Conservation (phyloP, 2,888 invertebrate species). For the Diarsia brunnea region DNA sequence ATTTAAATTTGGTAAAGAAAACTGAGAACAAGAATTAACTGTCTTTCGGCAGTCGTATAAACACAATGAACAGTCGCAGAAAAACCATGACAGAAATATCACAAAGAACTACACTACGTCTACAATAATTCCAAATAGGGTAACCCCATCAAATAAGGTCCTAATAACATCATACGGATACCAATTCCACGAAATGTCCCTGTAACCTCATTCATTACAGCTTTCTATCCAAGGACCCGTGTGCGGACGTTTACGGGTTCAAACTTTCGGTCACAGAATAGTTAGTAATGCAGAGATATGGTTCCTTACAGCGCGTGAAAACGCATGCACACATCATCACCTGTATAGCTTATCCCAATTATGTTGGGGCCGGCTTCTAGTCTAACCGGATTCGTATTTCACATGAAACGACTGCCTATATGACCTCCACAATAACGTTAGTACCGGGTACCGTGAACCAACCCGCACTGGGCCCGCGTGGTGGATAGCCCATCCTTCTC, state of each 20-base stretch:
- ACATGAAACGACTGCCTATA: too few relatives aligned
- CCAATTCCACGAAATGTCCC: slow-evolving; percentile 36
- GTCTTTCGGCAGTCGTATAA: not conserved
- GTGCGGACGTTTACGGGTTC: slow-evolving; percentile 23
- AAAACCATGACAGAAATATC: not conserved
- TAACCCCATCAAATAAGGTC: slow-evolving; percentile 42
- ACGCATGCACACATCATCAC: too few relatives aligned
- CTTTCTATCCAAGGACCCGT: slow-evolving; percentile 33
- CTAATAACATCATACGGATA: slow-evolving; percentile 50
- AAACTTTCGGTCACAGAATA: slow-evolving; percentile 26
- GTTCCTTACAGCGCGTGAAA: not conserved
- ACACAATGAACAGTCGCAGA: not conserved
- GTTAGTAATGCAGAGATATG: not conserved
- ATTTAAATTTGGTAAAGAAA: too few relatives aligned
- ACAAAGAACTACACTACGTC: slow-evolving; percentile 5
- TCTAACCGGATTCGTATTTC: too few relatives aligned
- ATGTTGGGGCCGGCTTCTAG: too few relatives aligned
- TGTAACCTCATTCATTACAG: slow-evolving; percentile 46
- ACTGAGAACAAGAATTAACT: too few relatives aligned
- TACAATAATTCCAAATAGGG: slow-evolving; percentile 29
- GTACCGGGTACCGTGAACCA: too few relatives aligned
- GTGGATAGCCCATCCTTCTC: too few relatives aligned
- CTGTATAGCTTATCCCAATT: too few relatives aligned
- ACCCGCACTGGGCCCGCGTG: too few relatives aligned
- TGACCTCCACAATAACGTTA: too few relatives aligned